Evolutionary conservation across 2,113 vertebrate species (phyloP).

Genomic region (Illadopsis cleaveri): DNA sequence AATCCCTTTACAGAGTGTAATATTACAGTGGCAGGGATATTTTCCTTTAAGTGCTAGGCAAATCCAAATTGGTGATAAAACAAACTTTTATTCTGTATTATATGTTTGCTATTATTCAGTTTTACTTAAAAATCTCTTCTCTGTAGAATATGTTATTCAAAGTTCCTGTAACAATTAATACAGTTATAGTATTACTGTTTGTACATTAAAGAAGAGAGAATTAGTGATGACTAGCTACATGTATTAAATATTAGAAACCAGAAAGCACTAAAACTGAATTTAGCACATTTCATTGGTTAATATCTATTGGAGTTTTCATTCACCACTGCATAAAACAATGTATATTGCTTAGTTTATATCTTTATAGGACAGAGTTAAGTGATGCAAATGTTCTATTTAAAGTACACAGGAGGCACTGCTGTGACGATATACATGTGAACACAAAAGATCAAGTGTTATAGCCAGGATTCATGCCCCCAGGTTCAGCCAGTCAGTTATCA

Average conservation of each 20-base stretch:
- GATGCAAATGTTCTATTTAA: not conserved
- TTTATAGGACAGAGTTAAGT: not conserved
- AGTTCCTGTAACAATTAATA: not conserved
- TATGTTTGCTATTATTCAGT: not conserved
- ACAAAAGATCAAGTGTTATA: not conserved
- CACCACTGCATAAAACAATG: not conserved
- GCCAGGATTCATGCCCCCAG: not conserved
- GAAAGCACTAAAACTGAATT: not conserved
- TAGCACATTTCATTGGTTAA: not conserved
- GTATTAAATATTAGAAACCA: not conserved
- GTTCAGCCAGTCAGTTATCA: not conserved
- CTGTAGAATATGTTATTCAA: not conserved
- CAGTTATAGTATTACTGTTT: not conserved
- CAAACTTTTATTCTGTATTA: not conserved
- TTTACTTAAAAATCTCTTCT: slow-evolving; percentile 14
- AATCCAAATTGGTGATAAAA: slow-evolving; percentile 1
- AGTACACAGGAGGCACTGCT: not conserved
- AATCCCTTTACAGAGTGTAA: not conserved
- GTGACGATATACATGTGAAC: not conserved
- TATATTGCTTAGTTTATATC: not conserved
- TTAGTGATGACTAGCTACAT: not conserved
- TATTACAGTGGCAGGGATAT: not conserved
- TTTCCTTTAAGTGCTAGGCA: not conserved
- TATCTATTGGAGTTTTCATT: not conserved
- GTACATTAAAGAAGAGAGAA: not conserved